Percentiles rank a stretch among this genome's conserved stretches.
Conservation (phyloP, 2,888 invertebrate species). For the Euclidia mi region DNA sequence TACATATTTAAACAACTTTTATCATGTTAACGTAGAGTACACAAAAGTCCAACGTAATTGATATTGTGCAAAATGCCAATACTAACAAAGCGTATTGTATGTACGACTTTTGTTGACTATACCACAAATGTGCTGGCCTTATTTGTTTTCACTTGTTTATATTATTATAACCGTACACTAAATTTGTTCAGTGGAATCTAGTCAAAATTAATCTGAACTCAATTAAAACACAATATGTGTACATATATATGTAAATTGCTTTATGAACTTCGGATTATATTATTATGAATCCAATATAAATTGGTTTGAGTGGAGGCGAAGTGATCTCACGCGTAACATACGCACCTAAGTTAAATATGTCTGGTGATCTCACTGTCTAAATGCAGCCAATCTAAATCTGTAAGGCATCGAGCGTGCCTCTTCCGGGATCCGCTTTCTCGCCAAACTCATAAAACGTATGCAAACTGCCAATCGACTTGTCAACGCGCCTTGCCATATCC, state of each 20-base stretch:
- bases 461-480: slow-evolving; percentile 83
- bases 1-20: slow-evolving; percentile 23
- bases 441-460: slow-evolving; percentile 82
- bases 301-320: slow-evolving; percentile 4
- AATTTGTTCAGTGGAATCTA: slow-evolving; percentile 16
- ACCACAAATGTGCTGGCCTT: slow-evolving; percentile 15
- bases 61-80: slow-evolving; percentile 20
- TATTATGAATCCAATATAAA: background rate
- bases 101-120: slow-evolving; percentile 11
- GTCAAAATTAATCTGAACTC: slow-evolving; percentile 1
- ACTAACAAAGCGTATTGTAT: slow-evolving; percentile 18
- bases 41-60: slow-evolving; percentile 21
- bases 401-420: slow-evolving; percentile 75
- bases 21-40: slow-evolving; percentile 16
- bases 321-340: slow-evolving; percentile 46
- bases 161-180: slow-evolving; percentile 33
- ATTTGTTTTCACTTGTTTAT: slow-evolving; percentile 31
- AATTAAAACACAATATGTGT: background rate
- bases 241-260: background rate
- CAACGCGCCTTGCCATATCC: slow-evolving; percentile 70
- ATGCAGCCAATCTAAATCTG: slow-evolving; percentile 85
- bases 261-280: background rate
- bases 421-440: slow-evolving; percentile 85
- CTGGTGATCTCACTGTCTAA: slow-evolving; percentile 85
- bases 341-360: slow-evolving; percentile 67